A percentile compares a stretch with the other conserved stretches of the same genome.
Conservation (phyloP, 1,140 invertebrate genomes). For the Drosophila novamexicana region DNA sequence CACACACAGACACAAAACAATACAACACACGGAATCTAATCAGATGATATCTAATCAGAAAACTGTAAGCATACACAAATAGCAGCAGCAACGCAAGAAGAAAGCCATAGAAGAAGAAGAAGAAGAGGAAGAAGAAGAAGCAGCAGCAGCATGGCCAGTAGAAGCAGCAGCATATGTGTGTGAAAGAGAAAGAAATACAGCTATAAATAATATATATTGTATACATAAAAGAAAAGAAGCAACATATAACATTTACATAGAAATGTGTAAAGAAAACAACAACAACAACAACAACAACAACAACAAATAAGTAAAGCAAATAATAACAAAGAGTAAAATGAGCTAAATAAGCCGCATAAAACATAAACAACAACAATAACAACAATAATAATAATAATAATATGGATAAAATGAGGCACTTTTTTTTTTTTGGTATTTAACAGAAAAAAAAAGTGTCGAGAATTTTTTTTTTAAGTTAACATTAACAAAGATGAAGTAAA, state of each 20-base stretch:
- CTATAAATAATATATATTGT: slow-evolving; percentile 67
- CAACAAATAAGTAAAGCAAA: background rate
- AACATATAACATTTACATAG: slow-evolving; percentile 40
- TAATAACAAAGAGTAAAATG: background rate
- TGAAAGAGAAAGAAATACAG: slow-evolving; percentile 16
- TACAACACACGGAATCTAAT: slow-evolving; percentile 24
- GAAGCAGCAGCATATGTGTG: slow-evolving; percentile 1
- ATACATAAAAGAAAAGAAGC: slow-evolving; percentile 32
- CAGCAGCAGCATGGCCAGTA: no score
- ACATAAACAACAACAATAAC: background rate
- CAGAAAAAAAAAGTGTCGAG: slow-evolving; percentile 48
- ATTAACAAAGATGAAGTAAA: slow-evolving; percentile 46
- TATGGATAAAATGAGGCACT: slow-evolving; percentile 34
- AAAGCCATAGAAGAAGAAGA: background rate
- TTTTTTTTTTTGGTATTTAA: slow-evolving; percentile 18
- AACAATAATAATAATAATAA: slow-evolving; percentile 14
- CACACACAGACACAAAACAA: background rate
- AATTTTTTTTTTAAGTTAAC: slow-evolving; percentile 78
- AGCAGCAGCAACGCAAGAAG: slow-evolving; percentile 8
- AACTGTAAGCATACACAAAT: slow-evolving; percentile 18
- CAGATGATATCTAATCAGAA: slow-evolving; percentile 35
- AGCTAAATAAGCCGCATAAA: background rate
- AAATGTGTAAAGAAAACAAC: slow-evolving; percentile 13
- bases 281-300: background rate
- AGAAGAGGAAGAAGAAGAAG: slow-evolving; percentile 19